phyloP scores from a whole-genome alignment of 2,113 vertebrate genomes.

The Sminthopsis crassicaudata region DNA sequence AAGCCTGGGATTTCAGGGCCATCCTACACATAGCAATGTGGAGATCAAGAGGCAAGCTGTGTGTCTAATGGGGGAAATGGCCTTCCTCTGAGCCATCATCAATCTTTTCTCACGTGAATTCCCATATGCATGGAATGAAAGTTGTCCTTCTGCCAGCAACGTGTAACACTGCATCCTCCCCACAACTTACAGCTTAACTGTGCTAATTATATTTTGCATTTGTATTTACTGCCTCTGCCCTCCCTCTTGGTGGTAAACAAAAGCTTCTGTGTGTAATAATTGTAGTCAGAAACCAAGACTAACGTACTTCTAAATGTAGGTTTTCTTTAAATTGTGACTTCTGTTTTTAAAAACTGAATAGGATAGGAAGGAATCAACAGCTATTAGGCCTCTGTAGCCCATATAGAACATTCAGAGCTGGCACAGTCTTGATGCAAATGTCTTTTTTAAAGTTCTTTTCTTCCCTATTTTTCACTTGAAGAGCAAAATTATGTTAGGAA shows the following conservation, averaged over 20 bases:
- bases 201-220: background rate
- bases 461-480: background rate
- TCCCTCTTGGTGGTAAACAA: background rate
- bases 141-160: constrained; percentile 36
- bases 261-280: background rate
- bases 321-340: background rate
- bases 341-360: background rate
- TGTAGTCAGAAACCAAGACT: background rate
- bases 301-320: background rate
- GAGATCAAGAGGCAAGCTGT: background rate
- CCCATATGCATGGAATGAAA: background rate
- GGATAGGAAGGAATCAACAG: background rate
- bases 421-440: background rate
- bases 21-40: background rate
- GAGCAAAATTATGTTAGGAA: background rate
- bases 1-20: constrained; percentile 13
- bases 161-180: background rate
- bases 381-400: background rate
- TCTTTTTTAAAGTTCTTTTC: background rate
- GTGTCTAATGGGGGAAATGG: background rate
- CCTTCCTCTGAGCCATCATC: background rate
- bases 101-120: background rate
- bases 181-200: background rate
- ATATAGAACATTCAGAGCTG: background rate
- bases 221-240: background rate